Percentiles rank a stretch among this genome's conserved stretches.
Conservation (phyloP, 2,113 vertebrate species). For the Ctenodactylus gundi region DNA sequence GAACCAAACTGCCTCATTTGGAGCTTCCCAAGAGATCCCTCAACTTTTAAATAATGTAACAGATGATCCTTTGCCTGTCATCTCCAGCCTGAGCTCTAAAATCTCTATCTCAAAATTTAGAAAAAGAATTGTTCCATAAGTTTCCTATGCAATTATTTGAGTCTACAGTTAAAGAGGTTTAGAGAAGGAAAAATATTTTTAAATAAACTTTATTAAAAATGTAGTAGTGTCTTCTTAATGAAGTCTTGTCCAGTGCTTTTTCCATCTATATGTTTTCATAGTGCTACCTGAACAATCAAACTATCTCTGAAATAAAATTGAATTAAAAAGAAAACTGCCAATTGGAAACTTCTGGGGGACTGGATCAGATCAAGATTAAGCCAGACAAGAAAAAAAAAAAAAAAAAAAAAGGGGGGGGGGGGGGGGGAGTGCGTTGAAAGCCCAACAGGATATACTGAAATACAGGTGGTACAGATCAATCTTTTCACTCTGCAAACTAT, state of each 20-base stretch:
- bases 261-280: neutral
- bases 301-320: conserved; percentile 70
- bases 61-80: neutral
- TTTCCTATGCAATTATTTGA: neutral
- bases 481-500: neutral
- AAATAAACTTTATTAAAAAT: conserved; percentile 18
- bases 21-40: neutral
- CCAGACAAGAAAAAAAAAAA: conserved; percentile 69
- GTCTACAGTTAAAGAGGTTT: neutral
- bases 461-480: neutral
- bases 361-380: conserved; percentile 48
- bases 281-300: conserved; percentile 71
- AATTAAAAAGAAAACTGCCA: conserved; percentile 40
- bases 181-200: neutral
- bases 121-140: neutral
- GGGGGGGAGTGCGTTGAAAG: conserved; percentile 1
- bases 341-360: conserved; percentile 53
- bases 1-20: neutral
- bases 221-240: neutral
- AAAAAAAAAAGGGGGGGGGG: no score
- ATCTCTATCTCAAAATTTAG: neutral
- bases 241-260: neutral
- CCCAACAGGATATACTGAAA: neutral
- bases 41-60: neutral
- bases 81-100: neutral